Base-by-base conservation (phyloP, 2,113 vertebrate genomes). In the Chaetodon trifascialis region DNA sequence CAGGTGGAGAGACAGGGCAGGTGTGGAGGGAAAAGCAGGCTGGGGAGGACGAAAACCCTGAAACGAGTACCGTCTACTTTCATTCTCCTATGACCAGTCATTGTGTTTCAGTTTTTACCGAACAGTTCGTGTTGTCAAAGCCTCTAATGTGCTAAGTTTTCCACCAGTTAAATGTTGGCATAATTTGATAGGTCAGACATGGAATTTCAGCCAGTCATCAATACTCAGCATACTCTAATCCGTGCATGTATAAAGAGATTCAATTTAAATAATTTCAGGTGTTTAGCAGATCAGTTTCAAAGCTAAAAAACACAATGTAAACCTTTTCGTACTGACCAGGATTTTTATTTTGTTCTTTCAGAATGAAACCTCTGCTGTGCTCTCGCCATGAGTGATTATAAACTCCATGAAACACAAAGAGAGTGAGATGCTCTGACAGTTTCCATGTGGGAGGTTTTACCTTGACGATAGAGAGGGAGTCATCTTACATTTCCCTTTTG, bases 311-410 rank as follows among this genome's bases (percentile, higher is more conserved):
- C 3, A 3, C 11, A 11, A 11, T 46, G 44, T 15, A n/a, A 68
- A 46, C 7, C 2, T 21, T 30, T 30, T 64, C 16, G 0, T 38
- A 34, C 36, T 86, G 47, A 83, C 11, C 14, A 30, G 23, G 4
- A 11, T 40, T 40, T 17, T 67, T 72, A 5, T 44, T 54, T 60
- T 59, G 79, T 0, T 66, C 42, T 79, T 82, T 49, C 79, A 92
- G 90, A 74, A 11, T 65, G 14, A 69, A 73, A 44, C 54, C 6
- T 34, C 25, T 34, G 2, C 59, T 69, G 49, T 30, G n/a, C 2
- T n/a, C 73, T 12, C 68, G 38, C 46, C 67, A 66, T 52, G 79
- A 78, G 11, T 55, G 54, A 72, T 69, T 19, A 2, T 2, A 15
- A 67, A 10, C 47, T 46, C 21, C 19, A 40, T 19, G 0, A 52